A percentile compares a stretch with the other conserved stretches of the same genome.
Conservation (phyloP, 2,797 vertebrate genomes). For the Halcyon leucocephala region DNA sequence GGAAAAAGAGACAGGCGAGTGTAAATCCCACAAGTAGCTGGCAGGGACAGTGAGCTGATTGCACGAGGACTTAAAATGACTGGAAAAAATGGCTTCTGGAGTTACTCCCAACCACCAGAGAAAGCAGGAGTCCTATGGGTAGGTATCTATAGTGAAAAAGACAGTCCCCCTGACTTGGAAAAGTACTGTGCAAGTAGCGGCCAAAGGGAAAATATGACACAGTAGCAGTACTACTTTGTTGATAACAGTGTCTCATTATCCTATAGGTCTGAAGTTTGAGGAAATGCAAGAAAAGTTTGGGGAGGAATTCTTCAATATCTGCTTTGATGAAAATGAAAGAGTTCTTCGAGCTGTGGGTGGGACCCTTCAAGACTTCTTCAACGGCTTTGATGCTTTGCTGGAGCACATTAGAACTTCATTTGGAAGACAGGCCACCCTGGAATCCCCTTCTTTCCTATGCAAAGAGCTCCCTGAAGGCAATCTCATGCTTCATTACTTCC, state of each 20-base stretch:
- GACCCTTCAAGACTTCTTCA: constrained; percentile 98
- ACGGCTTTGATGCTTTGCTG: constrained; percentile 96
- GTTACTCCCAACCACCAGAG: background rate
- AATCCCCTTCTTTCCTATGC: constrained; percentile 97
- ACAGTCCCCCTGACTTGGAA: background rate
- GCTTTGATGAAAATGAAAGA: constrained; percentile 96
- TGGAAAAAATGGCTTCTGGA: background rate
- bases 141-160: background rate
- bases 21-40: background rate
- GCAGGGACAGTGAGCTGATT: background rate
- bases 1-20: background rate
- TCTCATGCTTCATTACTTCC: constrained; percentile 93
- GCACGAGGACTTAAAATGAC: background rate
- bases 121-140: background rate
- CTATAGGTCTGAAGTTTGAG: constrained; percentile 89
- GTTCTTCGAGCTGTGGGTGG: constrained; percentile 94
- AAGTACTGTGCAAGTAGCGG: background rate
- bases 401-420: constrained; percentile 97
- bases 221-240: background rate
- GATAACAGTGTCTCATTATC: constrained; percentile 41
- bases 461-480: constrained; percentile 88
- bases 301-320: constrained; percentile 94
- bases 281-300: constrained; percentile 94
- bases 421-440: constrained; percentile 89
- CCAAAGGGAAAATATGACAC: background rate